Evolutionary conservation across 2,797 vertebrate species (phyloP), one percentile per base, ranked within the genome.

Genomic region (Paratrypauchen microcephalus): DNA sequence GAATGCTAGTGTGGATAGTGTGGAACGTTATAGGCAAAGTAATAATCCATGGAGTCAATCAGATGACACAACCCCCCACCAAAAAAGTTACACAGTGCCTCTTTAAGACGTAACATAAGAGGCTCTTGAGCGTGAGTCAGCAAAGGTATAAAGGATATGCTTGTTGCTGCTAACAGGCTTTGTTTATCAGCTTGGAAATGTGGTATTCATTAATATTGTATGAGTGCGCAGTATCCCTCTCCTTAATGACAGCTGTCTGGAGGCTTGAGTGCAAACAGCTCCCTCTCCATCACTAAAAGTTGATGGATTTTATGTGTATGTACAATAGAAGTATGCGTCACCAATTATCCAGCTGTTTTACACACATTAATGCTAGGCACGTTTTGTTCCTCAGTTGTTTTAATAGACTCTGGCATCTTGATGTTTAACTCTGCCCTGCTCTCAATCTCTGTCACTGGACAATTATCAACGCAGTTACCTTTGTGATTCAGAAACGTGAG

Each of bases 181-280:
- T 65, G 74, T 87, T 88, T 83, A 86, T 85, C 80, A 80, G 65
- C 48, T 32, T 68, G 77, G 74, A 85, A 89, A 86, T 80, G 77
- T 80, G 74, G 70, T 71, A 66, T 83, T 88, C 87, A 86, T 89
- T 89, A 88, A 88, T 88, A 88, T 83, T 88, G 68, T 71, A 89
- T 77, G 52, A 72, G 59, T 77, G 79, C 74, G 72, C 83, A 69
- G 70, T 66, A 8, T 12, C 63, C 64, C 72, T 68, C 39, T 26
- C 15, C 70, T 78, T 66, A 41, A 67, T 26, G 59, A 65, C 81
- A 81, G 87, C 76, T 81, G 83, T 86, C 79, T 75, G 23, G 65
- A 23, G 28, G 77, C 77, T 59, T 76, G 71, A 52, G 68, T 16
- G 56, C 23, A 8, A 56, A 28, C 61, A 74, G 76, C 65, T 79